These are phyloP conservation scores for Antedon bifida DNA, from an alignment of 35 echinoderm and acorn worm species.

Conservation along the genomic window DNA sequence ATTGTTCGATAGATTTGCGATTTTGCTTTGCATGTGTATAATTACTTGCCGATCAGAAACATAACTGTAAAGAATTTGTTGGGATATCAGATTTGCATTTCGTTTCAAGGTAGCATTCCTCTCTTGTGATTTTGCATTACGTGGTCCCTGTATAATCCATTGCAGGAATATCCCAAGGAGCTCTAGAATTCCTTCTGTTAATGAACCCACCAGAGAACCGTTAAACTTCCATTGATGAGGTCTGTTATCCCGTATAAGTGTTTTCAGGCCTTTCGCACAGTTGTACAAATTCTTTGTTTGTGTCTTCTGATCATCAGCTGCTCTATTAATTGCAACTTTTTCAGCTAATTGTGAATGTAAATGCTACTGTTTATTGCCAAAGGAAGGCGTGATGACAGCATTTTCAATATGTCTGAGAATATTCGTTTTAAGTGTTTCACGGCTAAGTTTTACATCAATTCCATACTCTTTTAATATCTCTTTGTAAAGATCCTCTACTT, in stretches of 20 bases:
- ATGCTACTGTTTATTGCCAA: slow-evolving; percentile 7
- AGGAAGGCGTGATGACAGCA: slow-evolving; percentile 6
- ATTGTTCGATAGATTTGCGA: neutral
- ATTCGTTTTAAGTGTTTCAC: slow-evolving; percentile 1
- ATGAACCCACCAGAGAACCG: neutral
- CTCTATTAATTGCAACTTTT: slow-evolving; percentile 10
- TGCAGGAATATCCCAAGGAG: neutral
- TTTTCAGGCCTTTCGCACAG: neutral
- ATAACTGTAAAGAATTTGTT: neutral
- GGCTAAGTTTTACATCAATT: slow-evolving; percentile 3
- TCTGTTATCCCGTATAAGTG: neutral
- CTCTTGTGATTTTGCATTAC: neutral
- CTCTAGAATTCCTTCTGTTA: neutral
- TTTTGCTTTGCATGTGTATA: neutral
- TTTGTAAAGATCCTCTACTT: slow-evolving; percentile 1
- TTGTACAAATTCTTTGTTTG: neutral
- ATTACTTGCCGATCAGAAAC: neutral
- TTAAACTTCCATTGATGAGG: slow-evolving; percentile 3
- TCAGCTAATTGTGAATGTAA: neutral
- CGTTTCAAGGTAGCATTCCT: neutral
- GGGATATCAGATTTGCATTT: neutral
- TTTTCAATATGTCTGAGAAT: slow-evolving; percentile 9
- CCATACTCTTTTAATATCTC: slow-evolving; percentile 4
- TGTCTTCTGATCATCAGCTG: slow-evolving; percentile 7
- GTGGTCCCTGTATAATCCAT: slow-evolving; percentile 4